These are phyloP conservation scores for Zaprionus lachaisei DNA, from an alignment of 1,140 invertebrate genomes.

Conservation along the genomic window DNA sequence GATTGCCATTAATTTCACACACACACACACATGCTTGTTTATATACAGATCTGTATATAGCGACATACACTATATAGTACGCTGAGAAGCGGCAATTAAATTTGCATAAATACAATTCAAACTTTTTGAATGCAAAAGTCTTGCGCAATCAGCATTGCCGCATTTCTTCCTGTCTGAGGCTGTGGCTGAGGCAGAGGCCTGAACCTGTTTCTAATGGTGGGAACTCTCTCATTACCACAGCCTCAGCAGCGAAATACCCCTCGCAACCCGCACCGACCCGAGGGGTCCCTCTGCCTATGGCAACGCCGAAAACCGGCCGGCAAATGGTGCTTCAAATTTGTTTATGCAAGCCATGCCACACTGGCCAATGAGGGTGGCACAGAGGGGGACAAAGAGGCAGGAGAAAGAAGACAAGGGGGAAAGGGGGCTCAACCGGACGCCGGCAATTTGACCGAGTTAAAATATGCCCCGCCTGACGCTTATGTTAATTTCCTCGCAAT, in stretches of 20 bases:
- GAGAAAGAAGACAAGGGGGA: neutral
- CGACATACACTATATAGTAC: neutral
- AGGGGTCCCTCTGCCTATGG: neutral
- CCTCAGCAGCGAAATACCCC: slow-evolving; percentile 6
- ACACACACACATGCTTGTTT: neutral
- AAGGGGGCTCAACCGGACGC: slow-evolving; percentile 61
- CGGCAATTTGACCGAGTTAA: slow-evolving; percentile 82
- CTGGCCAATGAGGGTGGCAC: slow-evolving; percentile 16
- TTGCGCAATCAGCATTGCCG: slow-evolving; percentile 66
- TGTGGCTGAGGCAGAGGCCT: neutral
- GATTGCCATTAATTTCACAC: slow-evolving; percentile 44
- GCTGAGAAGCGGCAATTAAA: slow-evolving; percentile 37
- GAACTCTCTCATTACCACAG: slow-evolving; percentile 78
- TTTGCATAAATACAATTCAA: slow-evolving; percentile 69
- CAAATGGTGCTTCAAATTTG: slow-evolving; percentile 79
- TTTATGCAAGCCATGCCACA: slow-evolving; percentile 68
- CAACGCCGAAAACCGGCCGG: slow-evolving; percentile 67
- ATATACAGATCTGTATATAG: neutral
- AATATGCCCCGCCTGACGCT: slow-evolving; percentile 80
- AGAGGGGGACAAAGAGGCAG: neutral
- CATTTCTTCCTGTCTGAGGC: slow-evolving; percentile 63
- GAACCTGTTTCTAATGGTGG: slow-evolving; percentile 82
- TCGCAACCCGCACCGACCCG: neutral
- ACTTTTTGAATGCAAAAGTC: slow-evolving; percentile 30
- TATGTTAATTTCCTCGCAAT: slow-evolving; percentile 73